Conservation (phyloP, 2,113 vertebrate species). For the Amphiprion percula region DNA sequence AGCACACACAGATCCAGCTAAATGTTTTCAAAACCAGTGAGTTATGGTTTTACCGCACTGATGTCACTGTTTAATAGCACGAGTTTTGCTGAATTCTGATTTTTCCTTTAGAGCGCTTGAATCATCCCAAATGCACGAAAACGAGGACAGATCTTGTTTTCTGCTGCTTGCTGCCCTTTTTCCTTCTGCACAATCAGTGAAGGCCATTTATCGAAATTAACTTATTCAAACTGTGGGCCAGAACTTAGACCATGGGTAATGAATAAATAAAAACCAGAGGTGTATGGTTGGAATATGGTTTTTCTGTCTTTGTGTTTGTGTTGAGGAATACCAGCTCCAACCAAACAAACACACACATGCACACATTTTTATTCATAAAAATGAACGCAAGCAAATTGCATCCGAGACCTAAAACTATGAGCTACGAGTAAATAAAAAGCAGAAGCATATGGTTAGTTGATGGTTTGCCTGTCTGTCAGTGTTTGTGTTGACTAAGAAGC, state of each 20-base stretch:
- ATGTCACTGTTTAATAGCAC: constrained; percentile 77
- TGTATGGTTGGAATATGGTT: constrained; percentile 23
- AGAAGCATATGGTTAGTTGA: constrained; percentile 41
- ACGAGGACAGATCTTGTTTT: constrained; percentile 34
- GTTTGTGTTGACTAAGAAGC: constrained; percentile 52
- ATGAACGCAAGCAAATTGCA: neutral
- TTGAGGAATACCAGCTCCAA: constrained; percentile 28
- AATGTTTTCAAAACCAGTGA: constrained; percentile 70
- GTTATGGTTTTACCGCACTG: constrained; percentile 77
- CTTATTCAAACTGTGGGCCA: constrained; percentile 42
- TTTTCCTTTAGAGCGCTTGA: constrained; percentile 50
- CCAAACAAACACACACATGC: constrained; percentile 7
- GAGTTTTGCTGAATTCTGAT: constrained; percentile 65
- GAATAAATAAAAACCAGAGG: constrained; percentile 50
- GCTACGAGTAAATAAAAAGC: constrained; percentile 52
- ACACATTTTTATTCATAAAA: constrained; percentile 15
- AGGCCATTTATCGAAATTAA: constrained; percentile 53
- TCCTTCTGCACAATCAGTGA: constrained; percentile 49
- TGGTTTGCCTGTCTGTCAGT: constrained; percentile 42
- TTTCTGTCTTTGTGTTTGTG: constrained; percentile 55
- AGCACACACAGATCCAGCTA: constrained; percentile 52
- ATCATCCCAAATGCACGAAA: constrained; percentile 53
- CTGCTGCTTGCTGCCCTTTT: constrained; percentile 33
- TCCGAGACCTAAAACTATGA: neutral
- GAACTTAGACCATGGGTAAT: constrained; percentile 19